Percentiles rank a stretch among this genome's conserved stretches.
These are phyloP conservation scores for Anoplopoma fimbria DNA, from an alignment of 2,113 vertebrate genomes.

Conservation along the genomic window DNA sequence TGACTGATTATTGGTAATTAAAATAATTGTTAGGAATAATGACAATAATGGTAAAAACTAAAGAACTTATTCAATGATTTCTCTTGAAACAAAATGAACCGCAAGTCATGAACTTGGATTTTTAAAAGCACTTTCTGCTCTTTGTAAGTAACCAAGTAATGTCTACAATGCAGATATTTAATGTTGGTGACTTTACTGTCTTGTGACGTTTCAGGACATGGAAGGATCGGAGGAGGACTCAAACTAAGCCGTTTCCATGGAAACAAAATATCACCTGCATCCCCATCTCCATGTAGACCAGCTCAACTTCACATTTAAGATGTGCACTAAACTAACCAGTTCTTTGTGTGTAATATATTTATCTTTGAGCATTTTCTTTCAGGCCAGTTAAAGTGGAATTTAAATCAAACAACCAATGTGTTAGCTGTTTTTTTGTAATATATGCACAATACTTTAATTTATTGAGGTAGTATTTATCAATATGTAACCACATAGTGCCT, in stretches of 20 bases:
- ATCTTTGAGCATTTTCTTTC: constrained; percentile 2
- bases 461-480: constrained; percentile 4
- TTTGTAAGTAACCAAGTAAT: not conserved
- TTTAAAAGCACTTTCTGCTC: not conserved
- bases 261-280: constrained; percentile 44
- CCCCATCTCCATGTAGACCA: constrained; percentile 42
- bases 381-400: constrained; percentile 21
- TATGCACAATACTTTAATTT: not conserved
- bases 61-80: not conserved
- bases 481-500: constrained; percentile 6
- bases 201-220: constrained; percentile 74
- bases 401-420: not conserved
- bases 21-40: not conserved
- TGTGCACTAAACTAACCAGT: not conserved
- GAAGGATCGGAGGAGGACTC: constrained; percentile 77
- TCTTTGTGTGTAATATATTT: constrained; percentile 12
- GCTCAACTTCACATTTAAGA: constrained; percentile 45
- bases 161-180: not conserved
- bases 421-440: not conserved
- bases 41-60: not conserved
- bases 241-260: constrained; percentile 56
- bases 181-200: not conserved
- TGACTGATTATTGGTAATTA: not conserved
- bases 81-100: not conserved
- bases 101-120: not conserved